Evolutionary conservation across 2,797 vertebrate genomes (phyloP), one percentile per base, ranked within the genome.

Genomic region (Fundulus diaphanus): DNA sequence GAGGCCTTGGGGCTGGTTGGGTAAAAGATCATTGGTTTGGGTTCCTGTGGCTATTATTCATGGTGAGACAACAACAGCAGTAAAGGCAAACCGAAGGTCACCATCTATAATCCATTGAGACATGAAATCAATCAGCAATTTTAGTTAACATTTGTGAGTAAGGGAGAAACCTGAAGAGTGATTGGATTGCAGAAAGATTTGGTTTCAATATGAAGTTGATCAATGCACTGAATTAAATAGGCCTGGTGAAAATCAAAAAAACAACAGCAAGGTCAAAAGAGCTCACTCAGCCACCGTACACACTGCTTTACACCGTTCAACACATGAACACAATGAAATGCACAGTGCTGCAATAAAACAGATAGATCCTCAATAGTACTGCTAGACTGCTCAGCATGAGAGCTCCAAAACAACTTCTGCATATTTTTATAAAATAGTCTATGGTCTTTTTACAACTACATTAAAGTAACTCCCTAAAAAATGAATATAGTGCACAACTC

Each of bases 41-140:
- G 82, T 89, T 88, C 81, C 80, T 33, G 27, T 78, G 79, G 88
- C 87, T 85, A 91, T 91, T 86, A 73, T 35, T 92, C 20, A 63
- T 37, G 59, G 33, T 63, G 59, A 37, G 59, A 63, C 59, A 63
- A 63, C 59, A 63, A 9, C 59, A 63, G 59, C 92, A 73, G 85
- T 78, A 74, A 81, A 91, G 92, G 90, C 84, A 74, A 88, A 82
- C 22, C 85, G 75, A 89, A 91, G 91, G 91, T 94, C 88, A 83
- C 82, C 69, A 63, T 63, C 33, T 22, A 35, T 37, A 12, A 63
- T 63, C 59, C 59, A 37, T 37, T 24, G 33, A 18, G 22, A 63
- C 80, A 63, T 31, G 66, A 54, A 66, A 82, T 91, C 87, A 79
- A 90, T 90, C 90, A 87, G 78, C 69, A 72, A 81, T 82, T 90